phyloP scores from a whole-genome alignment of 2,797 vertebrate species.

The Eulemur mongoz region DNA sequence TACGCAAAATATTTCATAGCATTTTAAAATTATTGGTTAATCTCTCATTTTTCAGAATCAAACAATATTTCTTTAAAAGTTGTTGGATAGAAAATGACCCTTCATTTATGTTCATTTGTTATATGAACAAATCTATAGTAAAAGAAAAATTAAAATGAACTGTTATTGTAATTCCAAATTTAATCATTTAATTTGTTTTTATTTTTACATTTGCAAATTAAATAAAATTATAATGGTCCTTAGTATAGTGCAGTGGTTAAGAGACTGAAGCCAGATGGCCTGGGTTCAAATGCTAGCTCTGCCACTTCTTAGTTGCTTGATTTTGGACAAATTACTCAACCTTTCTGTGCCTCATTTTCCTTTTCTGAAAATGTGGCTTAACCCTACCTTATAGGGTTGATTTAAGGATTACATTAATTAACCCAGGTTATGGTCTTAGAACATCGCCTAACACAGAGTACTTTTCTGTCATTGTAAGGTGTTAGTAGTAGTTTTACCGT shows the following conservation, averaged over 20 bases:
- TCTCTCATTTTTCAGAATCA: conserved; percentile 33
- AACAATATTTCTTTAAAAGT: conserved; percentile 3
- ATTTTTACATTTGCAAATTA: conserved; percentile 3
- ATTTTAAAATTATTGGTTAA: conserved; percentile 29
- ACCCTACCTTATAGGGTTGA: not conserved
- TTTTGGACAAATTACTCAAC: not conserved
- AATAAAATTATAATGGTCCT: not conserved
- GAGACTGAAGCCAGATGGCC: not conserved
- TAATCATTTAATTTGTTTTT: not conserved
- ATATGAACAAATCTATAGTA: not conserved
- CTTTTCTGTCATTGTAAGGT: not conserved
- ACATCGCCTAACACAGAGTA: not conserved
- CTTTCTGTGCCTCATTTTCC: not conserved
- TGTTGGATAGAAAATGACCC: not conserved
- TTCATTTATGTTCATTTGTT: not conserved
- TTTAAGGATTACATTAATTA: not conserved
- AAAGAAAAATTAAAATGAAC: not conserved
- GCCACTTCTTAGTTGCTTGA: not conserved
- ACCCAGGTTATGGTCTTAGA: not conserved
- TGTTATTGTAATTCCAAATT: not conserved
- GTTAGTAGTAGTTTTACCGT: not conserved
- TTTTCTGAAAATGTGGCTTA: conserved; percentile 14
- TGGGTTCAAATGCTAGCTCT: not conserved
- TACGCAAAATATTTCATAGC: not conserved
- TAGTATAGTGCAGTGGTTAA: not conserved